A percentile compares a stretch with the other conserved stretches of the same genome.
Conservation (phyloP, 2,888 invertebrate genomes). For the Drosophila antonietae region DNA sequence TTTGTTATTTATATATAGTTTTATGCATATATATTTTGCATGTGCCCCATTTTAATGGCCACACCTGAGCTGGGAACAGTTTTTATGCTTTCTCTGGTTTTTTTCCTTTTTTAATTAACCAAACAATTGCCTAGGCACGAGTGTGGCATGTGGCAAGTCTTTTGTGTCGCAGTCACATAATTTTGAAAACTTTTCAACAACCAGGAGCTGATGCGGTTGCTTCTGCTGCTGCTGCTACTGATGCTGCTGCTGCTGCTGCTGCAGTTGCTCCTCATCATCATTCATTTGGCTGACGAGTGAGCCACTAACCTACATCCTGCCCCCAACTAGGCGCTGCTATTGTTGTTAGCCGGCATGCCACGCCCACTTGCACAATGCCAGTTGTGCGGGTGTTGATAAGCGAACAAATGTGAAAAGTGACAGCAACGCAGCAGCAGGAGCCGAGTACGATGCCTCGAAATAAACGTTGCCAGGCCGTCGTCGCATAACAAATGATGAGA, state of each 20-base stretch:
- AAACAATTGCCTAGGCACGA: slow-evolving; percentile 65
- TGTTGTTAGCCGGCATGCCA: slow-evolving; percentile 67
- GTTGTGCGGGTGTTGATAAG: slow-evolving; percentile 61
- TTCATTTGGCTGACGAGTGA: slow-evolving; percentile 75
- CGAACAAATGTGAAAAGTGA: slow-evolving; percentile 70
- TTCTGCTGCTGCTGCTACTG: slow-evolving; percentile 12
- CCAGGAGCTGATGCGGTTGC: slow-evolving; percentile 40
- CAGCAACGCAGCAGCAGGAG: slow-evolving; percentile 30
- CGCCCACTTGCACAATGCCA: slow-evolving; percentile 51
- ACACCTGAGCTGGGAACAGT: slow-evolving; percentile 61
- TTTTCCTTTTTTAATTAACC: slow-evolving; percentile 71
- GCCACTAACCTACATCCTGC: slow-evolving; percentile 78
- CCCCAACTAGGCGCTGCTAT: slow-evolving; percentile 47
- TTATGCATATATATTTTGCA: slow-evolving; percentile 12
- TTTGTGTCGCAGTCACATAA: slow-evolving; percentile 46
- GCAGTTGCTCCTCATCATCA: slow-evolving; percentile 75
- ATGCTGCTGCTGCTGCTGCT: slow-evolving; percentile 35
- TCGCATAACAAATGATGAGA: slow-evolving; percentile 65
- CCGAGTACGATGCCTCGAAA: slow-evolving; percentile 43
- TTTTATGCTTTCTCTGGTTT: slow-evolving; percentile 37
- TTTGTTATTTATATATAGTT: slow-evolving; percentile 17
- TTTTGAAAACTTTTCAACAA: slow-evolving; percentile 26
- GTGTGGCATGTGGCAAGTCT: slow-evolving; percentile 34
- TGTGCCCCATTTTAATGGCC: slow-evolving; percentile 69
- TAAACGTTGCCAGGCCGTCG: slow-evolving; percentile 45